Percentiles rank a stretch among this genome's conserved stretches.
phyloP scores from a whole-genome alignment of 2,888 invertebrate species.

The Endotricha flammealis region DNA sequence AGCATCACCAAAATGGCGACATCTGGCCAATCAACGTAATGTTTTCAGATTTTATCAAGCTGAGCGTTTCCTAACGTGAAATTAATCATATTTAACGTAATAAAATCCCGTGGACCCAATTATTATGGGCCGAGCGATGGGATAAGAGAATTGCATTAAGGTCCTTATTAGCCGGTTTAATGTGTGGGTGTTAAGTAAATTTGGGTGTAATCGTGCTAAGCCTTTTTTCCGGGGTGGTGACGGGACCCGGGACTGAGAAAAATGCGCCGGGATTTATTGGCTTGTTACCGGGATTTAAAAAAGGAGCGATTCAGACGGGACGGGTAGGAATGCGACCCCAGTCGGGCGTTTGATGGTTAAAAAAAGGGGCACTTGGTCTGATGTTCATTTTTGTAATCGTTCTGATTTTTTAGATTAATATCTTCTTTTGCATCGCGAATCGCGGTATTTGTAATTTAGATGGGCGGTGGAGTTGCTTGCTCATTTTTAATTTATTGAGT shows the following conservation, averaged over 20 bases:
- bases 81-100: slow-evolving; percentile 60
- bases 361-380: slow-evolving; percentile 45
- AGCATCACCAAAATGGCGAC: slow-evolving; percentile 18
- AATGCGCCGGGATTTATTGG: slow-evolving; percentile 76
- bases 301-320: slow-evolving; percentile 58
- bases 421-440: slow-evolving; percentile 16
- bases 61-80: slow-evolving; percentile 25
- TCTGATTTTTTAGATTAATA: slow-evolving; percentile 43
- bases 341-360: slow-evolving; percentile 54
- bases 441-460: slow-evolving; percentile 11
- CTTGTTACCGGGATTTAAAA: slow-evolving; percentile 77
- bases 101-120: slow-evolving; percentile 60
- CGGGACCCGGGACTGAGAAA: slow-evolving; percentile 54
- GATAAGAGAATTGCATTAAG: slow-evolving; percentile 69
- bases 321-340: slow-evolving; percentile 51
- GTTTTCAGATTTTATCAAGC: slow-evolving; percentile 22
- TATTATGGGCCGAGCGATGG: slow-evolving; percentile 53
- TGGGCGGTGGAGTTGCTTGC: slow-evolving; percentile 6
- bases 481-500: slow-evolving; percentile 1
- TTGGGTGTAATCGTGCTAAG: slow-evolving; percentile 74
- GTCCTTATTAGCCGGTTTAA: slow-evolving; percentile 68
- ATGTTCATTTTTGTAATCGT: slow-evolving; percentile 64
- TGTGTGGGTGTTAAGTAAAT: slow-evolving; percentile 78
- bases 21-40: slow-evolving; percentile 41
- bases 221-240: slow-evolving; percentile 47